Conservation (phyloP, 2,113 vertebrate species). For the Calypte anna region DNA sequence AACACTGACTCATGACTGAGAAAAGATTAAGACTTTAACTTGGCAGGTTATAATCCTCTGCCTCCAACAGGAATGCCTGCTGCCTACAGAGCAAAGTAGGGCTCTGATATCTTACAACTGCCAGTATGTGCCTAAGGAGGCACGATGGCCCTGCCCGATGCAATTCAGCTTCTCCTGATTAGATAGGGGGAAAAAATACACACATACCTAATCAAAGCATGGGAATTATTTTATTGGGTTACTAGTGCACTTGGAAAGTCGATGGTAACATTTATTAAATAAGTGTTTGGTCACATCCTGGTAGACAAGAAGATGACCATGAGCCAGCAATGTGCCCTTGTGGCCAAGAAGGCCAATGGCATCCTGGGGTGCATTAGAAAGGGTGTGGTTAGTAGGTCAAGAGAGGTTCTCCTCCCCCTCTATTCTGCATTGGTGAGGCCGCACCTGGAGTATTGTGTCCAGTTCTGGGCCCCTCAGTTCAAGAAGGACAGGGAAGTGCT, state of each 20-base stretch:
- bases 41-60: constrained; percentile 22
- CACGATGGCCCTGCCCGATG: neutral
- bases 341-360: no score
- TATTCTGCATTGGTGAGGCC: no score
- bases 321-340: no score
- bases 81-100: neutral
- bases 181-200: neutral
- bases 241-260: constrained; percentile 20
- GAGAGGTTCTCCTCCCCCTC: no score
- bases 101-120: neutral
- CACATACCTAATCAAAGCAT: neutral
- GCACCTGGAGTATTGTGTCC: no score
- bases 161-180: constrained; percentile 10
- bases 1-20: neutral
- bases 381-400: no score
- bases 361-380: no score
- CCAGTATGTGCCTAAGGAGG: neutral
- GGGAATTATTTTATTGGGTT: constrained; percentile 11
- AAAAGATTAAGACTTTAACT: constrained; percentile 40
- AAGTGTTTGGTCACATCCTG: neutral
- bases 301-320: no score
- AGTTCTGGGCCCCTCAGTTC: no score
- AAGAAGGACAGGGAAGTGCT: no score
- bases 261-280: neutral
- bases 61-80: neutral